Base-by-base conservation (phyloP, 2,888 invertebrate species). In the Cheilosia impressa region DNA sequence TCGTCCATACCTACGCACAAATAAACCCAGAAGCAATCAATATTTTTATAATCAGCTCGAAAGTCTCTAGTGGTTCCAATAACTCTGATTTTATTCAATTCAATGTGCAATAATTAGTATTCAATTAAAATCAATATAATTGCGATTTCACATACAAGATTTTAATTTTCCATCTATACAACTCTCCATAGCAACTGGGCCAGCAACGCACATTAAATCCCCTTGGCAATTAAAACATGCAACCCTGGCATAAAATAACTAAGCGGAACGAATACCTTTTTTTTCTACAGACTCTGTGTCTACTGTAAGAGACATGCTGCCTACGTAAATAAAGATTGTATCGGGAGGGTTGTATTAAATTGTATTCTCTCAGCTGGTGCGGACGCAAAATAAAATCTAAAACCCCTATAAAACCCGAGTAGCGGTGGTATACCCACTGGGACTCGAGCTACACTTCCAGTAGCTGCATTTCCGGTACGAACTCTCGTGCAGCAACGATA, bases 121-220 rank as follows among this genome's bases (percentile, higher is more conserved):
- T 79, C 79, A 79, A 66, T 79, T 72, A 65, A 79, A 79, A 69
- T 15, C 69, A 53, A 60, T 72, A 58, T 45, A 68, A 77, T 62
- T 53, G 24, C 58, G 68, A 77, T 68, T 60, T 72, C 71, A 31
- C 43, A 24, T 34, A 57, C 19, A 34, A 43, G 65, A 58, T 53
- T 79, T 71, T 57, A 71, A 71, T 65, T 65, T 45, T 50, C 45
- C 47, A 43, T 57, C 43, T 17, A 17, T 57, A 13, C 24, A 9
- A n/a, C 47, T 47, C 47, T 5, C 22, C 62, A 71, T 53, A 22
- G 53, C 53, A 62, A 58, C 52, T 52, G 19, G 50, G 52, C 43
- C 60, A 22, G 19, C 31, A 58, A 41, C 57, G 63, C 43, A 45
- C 45, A n/a, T 24, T 47, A 57, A 50, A 63, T 57, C 41, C 78